A percentile compares a stretch with the other conserved stretches of the same genome.
phyloP scores from a whole-genome alignment of 2,888 invertebrate species.

The Aphidoletes aphidimyza region DNA sequence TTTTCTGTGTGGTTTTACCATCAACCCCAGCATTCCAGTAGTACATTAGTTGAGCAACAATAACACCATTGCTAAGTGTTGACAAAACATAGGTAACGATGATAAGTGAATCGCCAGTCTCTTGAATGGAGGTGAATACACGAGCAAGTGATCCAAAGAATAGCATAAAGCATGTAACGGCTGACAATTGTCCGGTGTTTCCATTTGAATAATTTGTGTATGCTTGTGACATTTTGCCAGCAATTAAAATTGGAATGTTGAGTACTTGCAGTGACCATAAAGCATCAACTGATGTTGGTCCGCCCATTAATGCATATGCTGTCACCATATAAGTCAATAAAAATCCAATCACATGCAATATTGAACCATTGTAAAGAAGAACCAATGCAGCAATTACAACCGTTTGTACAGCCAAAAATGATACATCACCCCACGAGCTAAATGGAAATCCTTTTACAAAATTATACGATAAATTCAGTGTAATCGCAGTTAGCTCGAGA shows the following conservation, averaged over 20 bases:
- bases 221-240: slow-evolving; percentile 90
- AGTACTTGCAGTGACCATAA: slow-evolving; percentile 85
- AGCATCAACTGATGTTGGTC: slow-evolving; percentile 77
- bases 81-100: slow-evolving; percentile 84
- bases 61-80: slow-evolving; percentile 80
- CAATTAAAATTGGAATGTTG: slow-evolving; percentile 85
- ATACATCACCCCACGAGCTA: slow-evolving; percentile 95
- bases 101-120: slow-evolving; percentile 91
- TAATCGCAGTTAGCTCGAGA: slow-evolving; percentile 89
- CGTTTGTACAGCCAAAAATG: slow-evolving; percentile 92
- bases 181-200: slow-evolving; percentile 95
- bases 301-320: slow-evolving; percentile 76
- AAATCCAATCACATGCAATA: slow-evolving; percentile 73
- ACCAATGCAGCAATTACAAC: slow-evolving; percentile 86
- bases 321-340: slow-evolving; percentile 71
- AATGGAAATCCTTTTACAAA: slow-evolving; percentile 92
- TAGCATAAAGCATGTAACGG: slow-evolving; percentile 85
- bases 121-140: slow-evolving; percentile 97
- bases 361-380: slow-evolving; percentile 76
- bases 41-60: slow-evolving; percentile 85
- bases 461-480: slow-evolving; percentile 89
- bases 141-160: slow-evolving; percentile 91
- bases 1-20: slow-evolving; percentile 59
- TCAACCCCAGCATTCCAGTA: slow-evolving; percentile 78
- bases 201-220: slow-evolving; percentile 86